Evolutionary conservation across 92 coral and sea anemone genomes (phyloP).

Genomic region (Diadumene lineata): DNA sequence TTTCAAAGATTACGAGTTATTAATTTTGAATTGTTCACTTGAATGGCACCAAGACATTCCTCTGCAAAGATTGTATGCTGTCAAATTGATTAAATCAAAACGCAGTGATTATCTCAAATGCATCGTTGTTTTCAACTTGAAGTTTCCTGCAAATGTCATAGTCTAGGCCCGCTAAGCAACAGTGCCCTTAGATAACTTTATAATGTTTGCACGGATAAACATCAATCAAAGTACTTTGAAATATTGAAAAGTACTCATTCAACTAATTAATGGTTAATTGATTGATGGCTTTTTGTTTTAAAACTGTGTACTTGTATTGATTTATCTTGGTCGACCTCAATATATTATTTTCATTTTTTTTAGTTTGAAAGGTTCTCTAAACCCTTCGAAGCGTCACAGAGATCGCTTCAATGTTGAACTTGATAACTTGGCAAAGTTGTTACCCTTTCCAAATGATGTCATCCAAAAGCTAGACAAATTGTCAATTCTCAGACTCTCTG

Average conservation of each 20-base stretch:
- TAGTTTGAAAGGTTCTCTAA: conserved; percentile 93
- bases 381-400: conserved; percentile 96
- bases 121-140: neutral
- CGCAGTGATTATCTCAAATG: neutral
- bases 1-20: conserved; percentile 1
- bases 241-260: no score
- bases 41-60: neutral
- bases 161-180: conserved; percentile 13
- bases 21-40: neutral
- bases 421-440: conserved; percentile 91
- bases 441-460: conserved; percentile 96
- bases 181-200: no score
- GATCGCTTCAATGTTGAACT: conserved; percentile 95
- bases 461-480: conserved; percentile 93
- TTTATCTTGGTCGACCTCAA: neutral
- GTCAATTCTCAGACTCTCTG: conserved; percentile 87
- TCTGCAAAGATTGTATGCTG: neutral
- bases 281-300: neutral
- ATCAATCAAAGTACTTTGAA: no score
- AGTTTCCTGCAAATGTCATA: conserved; percentile 13
- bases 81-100: conserved; percentile 13
- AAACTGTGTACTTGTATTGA: neutral
- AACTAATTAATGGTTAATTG: no score
- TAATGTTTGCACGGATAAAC: no score
- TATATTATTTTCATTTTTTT: neutral